phyloP scores from a whole-genome alignment of 2,888 invertebrate genomes.

The Lamellibrachia columna region DNA sequence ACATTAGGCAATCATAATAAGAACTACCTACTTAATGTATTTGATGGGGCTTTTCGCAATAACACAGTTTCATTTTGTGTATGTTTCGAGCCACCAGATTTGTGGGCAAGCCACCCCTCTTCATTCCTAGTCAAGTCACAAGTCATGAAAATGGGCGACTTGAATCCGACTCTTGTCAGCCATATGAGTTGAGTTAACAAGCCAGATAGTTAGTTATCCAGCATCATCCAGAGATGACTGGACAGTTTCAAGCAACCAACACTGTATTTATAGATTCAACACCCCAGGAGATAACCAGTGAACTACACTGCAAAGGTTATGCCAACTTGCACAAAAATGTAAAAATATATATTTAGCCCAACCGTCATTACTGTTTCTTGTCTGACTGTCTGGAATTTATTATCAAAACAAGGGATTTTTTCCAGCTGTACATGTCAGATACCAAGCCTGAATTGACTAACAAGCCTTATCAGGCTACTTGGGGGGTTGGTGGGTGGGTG shows the following conservation, averaged over 20 bases:
- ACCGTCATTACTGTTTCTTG: neutral
- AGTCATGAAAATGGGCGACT: no score
- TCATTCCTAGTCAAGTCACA: no score
- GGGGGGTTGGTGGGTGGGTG: neutral
- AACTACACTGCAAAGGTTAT: neutral
- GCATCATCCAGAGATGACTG: neutral
- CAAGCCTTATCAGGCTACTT: neutral
- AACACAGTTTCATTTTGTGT: no score
- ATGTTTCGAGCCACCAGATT: no score
- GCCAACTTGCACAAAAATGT: neutral
- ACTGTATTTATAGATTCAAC: neutral
- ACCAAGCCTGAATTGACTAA: neutral
- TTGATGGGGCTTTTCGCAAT: no score
- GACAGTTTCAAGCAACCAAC: neutral
- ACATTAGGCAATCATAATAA: no score
- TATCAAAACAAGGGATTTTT: neutral
- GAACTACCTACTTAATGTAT: no score
- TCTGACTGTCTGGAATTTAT: neutral
- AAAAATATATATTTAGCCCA: neutral
- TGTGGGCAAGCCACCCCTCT: no score
- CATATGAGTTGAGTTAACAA: no score
- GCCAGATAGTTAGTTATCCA: no score
- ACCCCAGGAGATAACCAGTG: neutral
- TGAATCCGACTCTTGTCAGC: no score
- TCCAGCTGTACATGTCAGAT: neutral